A percentile compares a stretch with the other conserved stretches of the same genome.
phyloP scores from a whole-genome alignment of 2,797 vertebrate genomes.

The Coregonus sp. region DNA sequence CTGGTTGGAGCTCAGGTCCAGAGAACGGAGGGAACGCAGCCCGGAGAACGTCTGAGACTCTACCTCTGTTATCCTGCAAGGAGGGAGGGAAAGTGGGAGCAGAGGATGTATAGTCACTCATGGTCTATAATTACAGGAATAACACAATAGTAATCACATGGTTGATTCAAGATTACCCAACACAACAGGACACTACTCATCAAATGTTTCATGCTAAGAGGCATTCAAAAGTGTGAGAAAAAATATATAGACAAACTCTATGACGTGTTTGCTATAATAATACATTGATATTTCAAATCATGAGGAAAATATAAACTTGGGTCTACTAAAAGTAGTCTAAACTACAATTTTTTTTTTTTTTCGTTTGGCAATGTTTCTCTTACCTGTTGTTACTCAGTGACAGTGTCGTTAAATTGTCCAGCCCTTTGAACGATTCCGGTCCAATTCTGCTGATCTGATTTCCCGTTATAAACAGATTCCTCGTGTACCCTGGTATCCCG shows the following conservation, averaged over 20 bases:
- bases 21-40: constrained; percentile 71
- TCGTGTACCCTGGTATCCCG: constrained; percentile 76
- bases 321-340: background rate
- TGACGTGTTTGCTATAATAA: background rate
- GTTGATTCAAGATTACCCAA: background rate
- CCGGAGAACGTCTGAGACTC: constrained; percentile 71
- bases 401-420: constrained; percentile 76
- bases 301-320: background rate
- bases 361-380: background rate
- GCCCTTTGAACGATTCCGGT: constrained; percentile 69
- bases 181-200: background rate
- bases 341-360: background rate
- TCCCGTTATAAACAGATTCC: constrained; percentile 79
- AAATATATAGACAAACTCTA: background rate
- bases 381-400: constrained; percentile 82
- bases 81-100: background rate
- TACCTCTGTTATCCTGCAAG: constrained; percentile 70
- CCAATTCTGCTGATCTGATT: constrained; percentile 73
- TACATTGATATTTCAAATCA: background rate
- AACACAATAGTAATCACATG: background rate
- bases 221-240: constrained; percentile 1
- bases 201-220: background rate
- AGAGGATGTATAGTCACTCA: background rate
- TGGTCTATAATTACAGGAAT: background rate
- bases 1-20: constrained; percentile 81